Evolutionary conservation across 2,113 vertebrate genomes (phyloP).

Genomic region (Morone chrysops): DNA sequence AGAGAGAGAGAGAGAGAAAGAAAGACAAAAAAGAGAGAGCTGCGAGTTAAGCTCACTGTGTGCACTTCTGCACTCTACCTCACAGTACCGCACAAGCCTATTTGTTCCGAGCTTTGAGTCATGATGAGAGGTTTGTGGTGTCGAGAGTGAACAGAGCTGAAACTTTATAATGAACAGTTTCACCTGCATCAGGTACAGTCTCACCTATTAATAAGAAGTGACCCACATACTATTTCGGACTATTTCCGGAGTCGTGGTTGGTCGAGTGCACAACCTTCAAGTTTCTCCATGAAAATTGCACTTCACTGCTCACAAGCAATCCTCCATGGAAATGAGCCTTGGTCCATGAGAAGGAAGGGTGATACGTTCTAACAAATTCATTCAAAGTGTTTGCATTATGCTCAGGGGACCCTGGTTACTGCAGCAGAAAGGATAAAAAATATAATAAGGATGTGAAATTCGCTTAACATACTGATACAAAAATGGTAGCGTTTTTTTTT

Average conservation of each 20-base stretch:
- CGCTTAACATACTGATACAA: background rate
- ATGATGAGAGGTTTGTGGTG: conserved; percentile 56
- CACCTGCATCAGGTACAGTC: conserved; percentile 65
- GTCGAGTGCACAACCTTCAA: conserved; percentile 37
- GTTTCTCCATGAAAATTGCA: conserved; percentile 24
- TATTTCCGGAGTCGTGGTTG: conserved; percentile 37
- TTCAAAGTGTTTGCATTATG: conserved; percentile 27
- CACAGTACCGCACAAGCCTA: conserved; percentile 21
- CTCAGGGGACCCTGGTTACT: conserved; percentile 8
- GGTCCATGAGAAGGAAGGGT: conserved; percentile 15
- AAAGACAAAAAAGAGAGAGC: conserved; percentile 9
- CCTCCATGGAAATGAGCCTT: conserved; percentile 51
- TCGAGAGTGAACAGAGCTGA: conserved; percentile 51
- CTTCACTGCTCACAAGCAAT: conserved; percentile 37
- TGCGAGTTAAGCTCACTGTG: conserved; percentile 10
- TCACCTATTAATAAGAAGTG: conserved; percentile 64
- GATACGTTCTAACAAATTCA: conserved; percentile 16
- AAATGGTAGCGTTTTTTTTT: too few species aligned
- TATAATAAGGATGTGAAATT: background rate
- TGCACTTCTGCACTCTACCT: conserved; percentile 12
- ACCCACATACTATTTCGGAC: conserved; percentile 64
- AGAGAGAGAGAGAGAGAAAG: background rate
- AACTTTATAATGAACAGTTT: conserved; percentile 72
- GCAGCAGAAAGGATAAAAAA: background rate
- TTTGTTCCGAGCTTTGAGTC: conserved; percentile 48